A percentile compares a stretch with the other conserved stretches of the same genome.
These are phyloP conservation scores for Baccha elongata DNA, from an alignment of 2,888 invertebrate genomes.

Conservation along the genomic window DNA sequence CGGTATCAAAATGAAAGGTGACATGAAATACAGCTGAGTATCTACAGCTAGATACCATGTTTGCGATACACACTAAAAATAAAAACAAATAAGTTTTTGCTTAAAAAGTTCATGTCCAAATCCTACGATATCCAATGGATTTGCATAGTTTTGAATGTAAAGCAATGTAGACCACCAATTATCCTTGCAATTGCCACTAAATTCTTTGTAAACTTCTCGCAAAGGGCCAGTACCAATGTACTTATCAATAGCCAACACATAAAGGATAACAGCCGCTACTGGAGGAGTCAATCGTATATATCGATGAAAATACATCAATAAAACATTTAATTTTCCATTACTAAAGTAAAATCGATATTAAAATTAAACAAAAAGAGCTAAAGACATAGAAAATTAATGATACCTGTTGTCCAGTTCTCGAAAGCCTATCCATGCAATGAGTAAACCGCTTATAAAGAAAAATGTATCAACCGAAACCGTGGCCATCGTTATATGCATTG, in stretches of 20 bases:
- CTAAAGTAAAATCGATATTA: slow-evolving; percentile 52
- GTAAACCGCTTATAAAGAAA: slow-evolving; percentile 85
- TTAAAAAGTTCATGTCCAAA: not conserved
- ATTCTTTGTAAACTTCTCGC: slow-evolving; percentile 80
- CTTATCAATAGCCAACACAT: slow-evolving; percentile 83
- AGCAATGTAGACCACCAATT: slow-evolving; percentile 83
- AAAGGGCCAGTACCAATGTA: slow-evolving; percentile 84
- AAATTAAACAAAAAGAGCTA: not conserved
- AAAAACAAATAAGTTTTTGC: not conserved
- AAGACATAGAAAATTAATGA: not conserved
- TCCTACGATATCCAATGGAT: slow-evolving; percentile 79
- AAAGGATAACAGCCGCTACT: slow-evolving; percentile 83
- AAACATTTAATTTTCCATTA: slow-evolving; percentile 80
- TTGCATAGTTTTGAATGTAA: slow-evolving; percentile 83
- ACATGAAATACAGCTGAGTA: slow-evolving; percentile 84
- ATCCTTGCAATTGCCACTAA: slow-evolving; percentile 79
- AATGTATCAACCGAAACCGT: slow-evolving; percentile 86
- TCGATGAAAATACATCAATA: slow-evolving; percentile 81
- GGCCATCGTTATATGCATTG: slow-evolving; percentile 81
- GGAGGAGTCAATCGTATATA: slow-evolving; percentile 84
- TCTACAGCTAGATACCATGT: slow-evolving; percentile 85
- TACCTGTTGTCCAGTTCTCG: slow-evolving; percentile 80
- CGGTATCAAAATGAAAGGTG: slow-evolving; percentile 84
- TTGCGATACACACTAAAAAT: slow-evolving; percentile 83
- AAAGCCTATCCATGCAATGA: slow-evolving; percentile 82